Percentiles rank a stretch among this genome's conserved stretches.
Conservation (phyloP, 2,113 vertebrate genomes). For the Corythoichthys haematopterus region DNA sequence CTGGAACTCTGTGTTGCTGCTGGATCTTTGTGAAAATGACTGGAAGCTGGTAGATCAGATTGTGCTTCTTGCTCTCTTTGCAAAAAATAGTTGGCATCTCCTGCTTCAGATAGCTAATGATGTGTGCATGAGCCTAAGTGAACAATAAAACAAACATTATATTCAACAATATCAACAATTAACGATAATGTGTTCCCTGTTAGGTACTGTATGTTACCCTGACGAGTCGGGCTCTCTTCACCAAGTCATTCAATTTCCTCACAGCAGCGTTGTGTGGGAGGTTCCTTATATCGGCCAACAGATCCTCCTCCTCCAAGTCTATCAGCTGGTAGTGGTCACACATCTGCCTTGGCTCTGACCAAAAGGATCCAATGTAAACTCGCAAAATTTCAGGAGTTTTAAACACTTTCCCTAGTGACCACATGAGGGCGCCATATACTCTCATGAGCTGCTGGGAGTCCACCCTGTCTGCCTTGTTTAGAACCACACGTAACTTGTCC, state of each 20-base stretch:
- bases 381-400: slow-evolving; percentile 83
- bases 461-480: slow-evolving; percentile 89
- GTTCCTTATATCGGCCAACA: slow-evolving; percentile 83
- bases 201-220: slow-evolving; percentile 67
- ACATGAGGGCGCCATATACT: slow-evolving; percentile 90
- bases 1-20: slow-evolving; percentile 80
- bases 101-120: slow-evolving; percentile 83
- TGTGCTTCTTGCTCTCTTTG: slow-evolving; percentile 84
- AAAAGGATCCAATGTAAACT: slow-evolving; percentile 87
- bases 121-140: slow-evolving; percentile 81
- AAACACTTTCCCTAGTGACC: slow-evolving; percentile 87
- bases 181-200: neutral
- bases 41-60: slow-evolving; percentile 80
- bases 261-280: slow-evolving; percentile 81
- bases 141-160: slow-evolving; percentile 9
- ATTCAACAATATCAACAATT: neutral
- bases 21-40: slow-evolving; percentile 84
- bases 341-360: slow-evolving; percentile 79
- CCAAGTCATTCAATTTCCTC: slow-evolving; percentile 85
- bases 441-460: slow-evolving; percentile 88
- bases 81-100: slow-evolving; percentile 86
- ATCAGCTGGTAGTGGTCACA: slow-evolving; percentile 82
- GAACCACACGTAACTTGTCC: slow-evolving; percentile 88
- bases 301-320: slow-evolving; percentile 83
- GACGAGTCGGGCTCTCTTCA: slow-evolving; percentile 82